phyloP scores from a whole-genome alignment of 2,888 invertebrate genomes.

The Eupeodes luniger region DNA sequence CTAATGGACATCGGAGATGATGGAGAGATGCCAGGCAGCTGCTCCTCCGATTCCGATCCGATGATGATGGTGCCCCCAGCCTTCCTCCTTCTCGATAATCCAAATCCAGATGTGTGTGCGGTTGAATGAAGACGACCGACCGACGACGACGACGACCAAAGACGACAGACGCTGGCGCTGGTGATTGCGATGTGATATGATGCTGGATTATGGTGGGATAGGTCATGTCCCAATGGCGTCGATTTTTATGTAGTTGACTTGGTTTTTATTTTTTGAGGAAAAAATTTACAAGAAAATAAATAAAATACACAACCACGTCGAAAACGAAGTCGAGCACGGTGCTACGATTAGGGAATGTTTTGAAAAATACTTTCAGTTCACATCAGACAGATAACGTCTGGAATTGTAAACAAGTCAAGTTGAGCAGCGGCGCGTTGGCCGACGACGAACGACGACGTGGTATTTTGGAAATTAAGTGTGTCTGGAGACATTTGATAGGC shows the following conservation, averaged over 20 bases:
- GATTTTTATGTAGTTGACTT: conserved; percentile 53
- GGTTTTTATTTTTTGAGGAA: conserved; percentile 2
- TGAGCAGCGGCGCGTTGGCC: too few relatives aligned
- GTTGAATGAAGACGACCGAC: background rate
- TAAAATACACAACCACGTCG: too few relatives aligned
- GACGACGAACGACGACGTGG: too few relatives aligned
- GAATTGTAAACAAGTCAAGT: conserved; percentile 20
- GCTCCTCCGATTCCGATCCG: background rate
- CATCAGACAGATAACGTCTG: conserved; percentile 1
- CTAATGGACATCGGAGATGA: conserved; percentile 63
- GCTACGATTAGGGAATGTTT: conserved; percentile 35
- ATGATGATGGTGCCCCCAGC: background rate
- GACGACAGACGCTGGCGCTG: background rate
- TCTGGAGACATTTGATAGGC: conserved; percentile 28
- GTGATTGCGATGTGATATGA: background rate
- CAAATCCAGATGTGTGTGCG: conserved; percentile 48
- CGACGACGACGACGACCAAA: background rate
- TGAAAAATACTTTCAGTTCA: conserved; percentile 15
- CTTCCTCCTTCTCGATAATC: background rate
- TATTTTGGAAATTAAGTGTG: conserved; percentile 25
- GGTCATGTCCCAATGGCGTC: conserved; percentile 59
- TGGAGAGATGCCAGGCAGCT: conserved; percentile 54
- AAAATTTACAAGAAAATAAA: background rate
- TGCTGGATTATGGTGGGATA: conserved; percentile 42
- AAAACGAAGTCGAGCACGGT: background rate